These are phyloP conservation scores for Athetis lepigone DNA, from an alignment of 2,888 invertebrate genomes.

Conservation along the genomic window DNA sequence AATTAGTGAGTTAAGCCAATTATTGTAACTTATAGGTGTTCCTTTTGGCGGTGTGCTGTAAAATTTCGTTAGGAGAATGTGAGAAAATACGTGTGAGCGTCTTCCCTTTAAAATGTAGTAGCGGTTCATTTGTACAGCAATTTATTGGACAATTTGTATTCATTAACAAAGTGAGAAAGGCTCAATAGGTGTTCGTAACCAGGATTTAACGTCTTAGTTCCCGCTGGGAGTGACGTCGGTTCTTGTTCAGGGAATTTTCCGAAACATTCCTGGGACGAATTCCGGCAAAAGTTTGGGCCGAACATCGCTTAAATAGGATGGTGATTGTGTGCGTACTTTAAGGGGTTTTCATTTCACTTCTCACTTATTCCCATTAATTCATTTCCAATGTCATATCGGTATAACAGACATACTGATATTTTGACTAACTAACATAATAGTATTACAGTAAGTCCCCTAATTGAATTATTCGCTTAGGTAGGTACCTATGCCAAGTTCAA, in stretches of 20 bases:
- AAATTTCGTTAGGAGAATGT: slow-evolving; percentile 44
- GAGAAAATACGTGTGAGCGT: slow-evolving; percentile 48
- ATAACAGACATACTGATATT: slow-evolving; percentile 36
- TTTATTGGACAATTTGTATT: slow-evolving; percentile 81
- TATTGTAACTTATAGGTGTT: slow-evolving; percentile 71
- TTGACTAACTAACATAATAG: slow-evolving; percentile 55
- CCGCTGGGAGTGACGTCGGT: slow-evolving; percentile 73
- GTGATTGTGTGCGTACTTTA: slow-evolving; percentile 65
- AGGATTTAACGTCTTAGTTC: slow-evolving; percentile 87
- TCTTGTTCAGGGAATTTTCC: slow-evolving; percentile 81
- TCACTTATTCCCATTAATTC: slow-evolving; percentile 34
- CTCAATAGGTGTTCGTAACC: slow-evolving; percentile 82
- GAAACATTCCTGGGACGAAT: slow-evolving; percentile 85
- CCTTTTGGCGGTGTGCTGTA: slow-evolving; percentile 50
- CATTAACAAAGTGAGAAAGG: slow-evolving; percentile 81
- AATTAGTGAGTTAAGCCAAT: slow-evolving; percentile 69
- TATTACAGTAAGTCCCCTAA: slow-evolving; percentile 60
- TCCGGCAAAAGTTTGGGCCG: slow-evolving; percentile 81
- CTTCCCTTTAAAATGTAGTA: slow-evolving; percentile 53
- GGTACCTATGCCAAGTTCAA: slow-evolving; percentile 58
- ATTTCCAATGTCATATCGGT: slow-evolving; percentile 18
- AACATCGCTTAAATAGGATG: slow-evolving; percentile 68
- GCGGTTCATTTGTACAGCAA: slow-evolving; percentile 74
- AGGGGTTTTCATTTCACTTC: slow-evolving; percentile 36
- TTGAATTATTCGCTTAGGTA: slow-evolving; percentile 58